Evolutionary conservation across 2,113 vertebrate species (phyloP).

Genomic region (Megalops atlanticus): DNA sequence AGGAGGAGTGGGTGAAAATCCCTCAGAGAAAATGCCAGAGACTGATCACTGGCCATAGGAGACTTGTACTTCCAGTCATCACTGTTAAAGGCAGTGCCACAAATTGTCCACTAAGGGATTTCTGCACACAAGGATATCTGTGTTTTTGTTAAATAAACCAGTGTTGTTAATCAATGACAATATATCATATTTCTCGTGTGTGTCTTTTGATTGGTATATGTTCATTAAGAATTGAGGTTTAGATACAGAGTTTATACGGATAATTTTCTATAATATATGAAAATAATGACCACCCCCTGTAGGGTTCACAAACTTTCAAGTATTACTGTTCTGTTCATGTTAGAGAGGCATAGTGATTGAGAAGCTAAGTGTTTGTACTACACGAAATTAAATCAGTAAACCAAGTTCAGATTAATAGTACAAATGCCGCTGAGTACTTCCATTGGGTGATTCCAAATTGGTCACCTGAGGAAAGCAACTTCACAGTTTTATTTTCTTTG

Average conservation of each 20-base stretch:
- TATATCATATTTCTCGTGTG: background rate
- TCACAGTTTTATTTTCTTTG: too few species aligned
- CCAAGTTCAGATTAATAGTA: too few species aligned
- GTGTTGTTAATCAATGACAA: background rate
- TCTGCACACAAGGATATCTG: background rate
- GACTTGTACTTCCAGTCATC: background rate
- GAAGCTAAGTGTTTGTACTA: too few species aligned
- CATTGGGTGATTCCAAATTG: too few species aligned
- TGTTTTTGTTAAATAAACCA: slow-evolving; percentile 6
- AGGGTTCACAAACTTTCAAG: slow-evolving; percentile 13
- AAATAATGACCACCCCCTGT: slow-evolving; percentile 6
- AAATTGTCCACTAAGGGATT: background rate
- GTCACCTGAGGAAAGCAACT: too few species aligned
- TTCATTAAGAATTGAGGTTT: slow-evolving; percentile 1
- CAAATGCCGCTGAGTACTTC: too few species aligned
- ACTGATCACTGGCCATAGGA: background rate
- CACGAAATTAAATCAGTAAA: too few species aligned
- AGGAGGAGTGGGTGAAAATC: background rate
- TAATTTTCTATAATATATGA: too few species aligned
- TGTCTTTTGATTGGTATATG: too few species aligned
- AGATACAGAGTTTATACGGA: background rate
- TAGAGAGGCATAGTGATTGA: too few species aligned
- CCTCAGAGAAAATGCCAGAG: background rate
- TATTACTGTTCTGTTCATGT: background rate
- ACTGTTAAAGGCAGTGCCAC: background rate